Percentiles rank a stretch among this genome's conserved stretches.
Conservation (phyloP, 2,797 vertebrate species). For the Fistularia commersonii region DNA sequence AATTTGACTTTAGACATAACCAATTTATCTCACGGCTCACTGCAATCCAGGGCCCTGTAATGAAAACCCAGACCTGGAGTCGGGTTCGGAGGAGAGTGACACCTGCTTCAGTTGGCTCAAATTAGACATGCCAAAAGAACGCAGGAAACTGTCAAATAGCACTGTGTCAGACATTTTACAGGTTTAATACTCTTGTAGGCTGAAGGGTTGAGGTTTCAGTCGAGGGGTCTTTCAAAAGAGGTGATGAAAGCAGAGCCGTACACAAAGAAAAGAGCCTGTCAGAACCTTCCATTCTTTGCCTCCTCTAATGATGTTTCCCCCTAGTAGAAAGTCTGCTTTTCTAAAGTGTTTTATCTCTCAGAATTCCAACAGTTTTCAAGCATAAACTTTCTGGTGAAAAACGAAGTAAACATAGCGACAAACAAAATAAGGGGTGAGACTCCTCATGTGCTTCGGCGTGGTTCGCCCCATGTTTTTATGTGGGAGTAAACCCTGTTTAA, state of each 20-base stretch:
- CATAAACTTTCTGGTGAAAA: background rate
- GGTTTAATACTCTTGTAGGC: slow-evolving; percentile 54
- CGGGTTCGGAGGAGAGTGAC: slow-evolving; percentile 72
- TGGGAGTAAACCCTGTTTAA: too few species aligned
- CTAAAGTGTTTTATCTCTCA: slow-evolving; percentile 4
- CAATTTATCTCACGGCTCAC: slow-evolving; percentile 69
- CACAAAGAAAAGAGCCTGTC: slow-evolving; percentile 1
- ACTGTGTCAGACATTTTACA: slow-evolving; percentile 59
- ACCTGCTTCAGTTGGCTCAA: slow-evolving; percentile 73
- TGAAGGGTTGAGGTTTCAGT: slow-evolving; percentile 46
- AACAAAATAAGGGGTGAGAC: too few species aligned
- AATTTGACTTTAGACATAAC: slow-evolving; percentile 78
- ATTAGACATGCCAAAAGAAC: slow-evolving; percentile 78
- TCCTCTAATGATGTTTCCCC: slow-evolving; percentile 4
- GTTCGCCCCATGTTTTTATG: too few species aligned
- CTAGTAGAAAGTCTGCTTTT: background rate
- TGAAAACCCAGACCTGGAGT: slow-evolving; percentile 58
- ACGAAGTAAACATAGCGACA: background rate
- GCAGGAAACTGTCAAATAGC: slow-evolving; percentile 68
- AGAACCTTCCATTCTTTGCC: slow-evolving; percentile 3
- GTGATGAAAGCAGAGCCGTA: background rate
- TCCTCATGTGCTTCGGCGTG: too few species aligned
- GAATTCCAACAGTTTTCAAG: background rate
- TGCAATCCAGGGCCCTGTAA: slow-evolving; percentile 59
- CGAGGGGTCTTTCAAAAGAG: slow-evolving; percentile 38